A percentile compares a stretch with the other conserved stretches of the same genome.
Evolutionary conservation across 2,113 vertebrate species (phyloP).

Genomic region (Alethe castanea): DNA sequence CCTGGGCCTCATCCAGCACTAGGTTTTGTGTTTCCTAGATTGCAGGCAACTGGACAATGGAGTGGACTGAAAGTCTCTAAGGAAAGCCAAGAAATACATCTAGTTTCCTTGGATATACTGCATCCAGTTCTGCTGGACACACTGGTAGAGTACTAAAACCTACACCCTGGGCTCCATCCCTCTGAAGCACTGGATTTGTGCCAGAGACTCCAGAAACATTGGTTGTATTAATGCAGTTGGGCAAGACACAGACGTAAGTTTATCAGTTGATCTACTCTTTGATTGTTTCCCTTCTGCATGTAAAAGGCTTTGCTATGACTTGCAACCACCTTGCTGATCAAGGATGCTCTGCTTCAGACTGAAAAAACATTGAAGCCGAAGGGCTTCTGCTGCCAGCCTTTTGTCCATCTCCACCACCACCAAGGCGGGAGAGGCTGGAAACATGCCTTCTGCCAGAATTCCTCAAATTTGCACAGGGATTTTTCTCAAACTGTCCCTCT

Average conservation of each 20-base stretch:
- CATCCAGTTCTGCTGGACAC: not conserved
- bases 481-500: not conserved
- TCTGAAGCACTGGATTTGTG: not conserved
- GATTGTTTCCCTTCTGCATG: not conserved
- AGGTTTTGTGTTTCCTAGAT: not conserved
- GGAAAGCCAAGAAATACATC: not conserved
- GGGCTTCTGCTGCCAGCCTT: not conserved
- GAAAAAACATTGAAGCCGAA: not conserved
- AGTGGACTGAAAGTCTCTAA: not conserved
- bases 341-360: not conserved
- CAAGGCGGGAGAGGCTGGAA: not conserved
- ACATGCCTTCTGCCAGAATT: not conserved
- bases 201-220: not conserved
- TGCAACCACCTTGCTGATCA: not conserved
- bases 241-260: not conserved
- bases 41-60: not conserved
- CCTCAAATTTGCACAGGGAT: not conserved
- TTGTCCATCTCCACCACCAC: not conserved
- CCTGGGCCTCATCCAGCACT: not conserved
- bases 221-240: not conserved
- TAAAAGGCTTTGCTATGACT: not conserved
- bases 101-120: not conserved
- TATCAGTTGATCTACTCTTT: not conserved
- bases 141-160: not conserved
- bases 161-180: not conserved